Evolutionary conservation across 2,797 vertebrate species (phyloP), one percentile per base, ranked within the genome.

Genomic region (Rhynchonycteris naso): DNA sequence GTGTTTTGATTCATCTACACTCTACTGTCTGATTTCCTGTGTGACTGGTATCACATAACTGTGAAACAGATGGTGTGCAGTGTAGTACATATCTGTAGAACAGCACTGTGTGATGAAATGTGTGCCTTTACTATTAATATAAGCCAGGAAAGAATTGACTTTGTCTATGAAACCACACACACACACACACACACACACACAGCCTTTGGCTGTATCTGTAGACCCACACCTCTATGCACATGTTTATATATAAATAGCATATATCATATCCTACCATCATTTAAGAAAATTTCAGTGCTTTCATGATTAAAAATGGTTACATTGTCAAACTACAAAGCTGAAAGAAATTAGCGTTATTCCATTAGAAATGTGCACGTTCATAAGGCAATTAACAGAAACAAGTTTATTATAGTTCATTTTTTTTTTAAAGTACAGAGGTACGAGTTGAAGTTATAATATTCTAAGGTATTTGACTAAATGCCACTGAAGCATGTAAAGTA

Each of bases 391-490:
- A 94, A 80, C 65, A 75, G 76, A 80, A 56, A 95, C 30, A 79
- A 47, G 88, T 96, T 93, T 86, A 85, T 90, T 90, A 82, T 43
- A 59, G 71, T 69, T 96, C 30, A 85, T 30, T 72, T 95, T 95
- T 93, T 80, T 72, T 95, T 95, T 93, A 72, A 96, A 89, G 68
- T 81, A 21, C n/a, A 95, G 75, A 95, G 94, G 93, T 93, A 88
- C 56, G 68, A 88, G 78, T 83, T 95, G 93, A 95, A 96, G 61
- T 95, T 97, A 96, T 97, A 96, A 95, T 94, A 97, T 96, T 92
- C 95, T 76, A 85, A 97, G 94, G 95, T 94, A 91, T 97, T 96
- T 95, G 86, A 93, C 95, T 96, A 96, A 97, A 95, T 97, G 85
- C 92, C 71, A 56, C 24, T 5, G 96, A 88, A 95, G 79, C 95